These are phyloP conservation scores for Scomber colias DNA, from an alignment of 2,113 vertebrate species.

Conservation along the genomic window DNA sequence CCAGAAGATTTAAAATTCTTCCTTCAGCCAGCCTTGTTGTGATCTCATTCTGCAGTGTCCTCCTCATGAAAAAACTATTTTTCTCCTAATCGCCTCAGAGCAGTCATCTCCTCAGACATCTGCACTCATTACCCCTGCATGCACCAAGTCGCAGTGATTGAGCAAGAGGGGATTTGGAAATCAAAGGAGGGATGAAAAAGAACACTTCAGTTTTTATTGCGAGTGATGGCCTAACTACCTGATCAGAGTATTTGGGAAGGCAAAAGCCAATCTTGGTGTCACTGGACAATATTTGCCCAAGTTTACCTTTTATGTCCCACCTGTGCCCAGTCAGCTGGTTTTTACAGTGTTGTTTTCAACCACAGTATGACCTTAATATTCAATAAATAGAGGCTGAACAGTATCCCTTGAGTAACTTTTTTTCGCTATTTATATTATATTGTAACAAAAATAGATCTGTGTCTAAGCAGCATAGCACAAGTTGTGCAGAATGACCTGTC, in stretches of 20 bases:
- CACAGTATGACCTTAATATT: neutral
- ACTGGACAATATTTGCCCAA: neutral
- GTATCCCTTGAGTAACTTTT: neutral
- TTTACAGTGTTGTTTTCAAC: conserved; percentile 23
- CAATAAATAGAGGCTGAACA: conserved; percentile 15
- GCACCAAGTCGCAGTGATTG: conserved; percentile 6
- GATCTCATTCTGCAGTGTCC: conserved; percentile 54
- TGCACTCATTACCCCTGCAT: conserved; percentile 57
- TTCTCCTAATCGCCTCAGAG: conserved; percentile 53
- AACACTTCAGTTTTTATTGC: conserved; percentile 5
- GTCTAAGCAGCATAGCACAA: conserved; percentile 29
- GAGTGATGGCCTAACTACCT: conserved; percentile 1
- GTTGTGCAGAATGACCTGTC: conserved; percentile 35
- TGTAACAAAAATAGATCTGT: conserved; percentile 36
- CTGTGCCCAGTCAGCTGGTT: conserved; percentile 11
- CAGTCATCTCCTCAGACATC: conserved; percentile 61
- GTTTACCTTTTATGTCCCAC: conserved; percentile 13
- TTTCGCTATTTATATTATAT: conserved; percentile 36
- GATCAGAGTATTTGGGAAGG: conserved; percentile 5
- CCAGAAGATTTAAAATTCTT: conserved; percentile 25
- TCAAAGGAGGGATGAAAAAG: neutral
- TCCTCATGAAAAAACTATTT: conserved; percentile 54
- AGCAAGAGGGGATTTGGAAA: conserved; percentile 2
- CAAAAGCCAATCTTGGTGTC: conserved; percentile 2
- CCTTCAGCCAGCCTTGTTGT: conserved; percentile 28